phyloP scores from a whole-genome alignment of 1,140 invertebrate genomes.

The Polypedilum vanderplanki region DNA sequence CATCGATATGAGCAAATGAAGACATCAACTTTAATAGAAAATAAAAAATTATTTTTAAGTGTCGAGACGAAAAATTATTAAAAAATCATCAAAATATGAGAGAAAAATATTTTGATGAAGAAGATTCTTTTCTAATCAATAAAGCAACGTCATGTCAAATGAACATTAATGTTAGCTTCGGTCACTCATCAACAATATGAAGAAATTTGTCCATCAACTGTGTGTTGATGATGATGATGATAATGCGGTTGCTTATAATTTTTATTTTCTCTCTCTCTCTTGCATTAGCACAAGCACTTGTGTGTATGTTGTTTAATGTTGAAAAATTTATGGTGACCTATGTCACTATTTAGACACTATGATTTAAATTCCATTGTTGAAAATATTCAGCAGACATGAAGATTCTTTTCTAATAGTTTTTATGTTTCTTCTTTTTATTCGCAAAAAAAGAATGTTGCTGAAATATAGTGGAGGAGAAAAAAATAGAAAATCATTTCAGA shows the following conservation, averaged over 20 bases:
- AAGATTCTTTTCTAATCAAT: not conserved
- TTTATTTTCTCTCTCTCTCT: not conserved
- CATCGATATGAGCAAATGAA: not conserved
- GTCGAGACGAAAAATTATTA: not conserved
- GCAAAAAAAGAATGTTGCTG: not conserved
- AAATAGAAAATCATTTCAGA: not conserved
- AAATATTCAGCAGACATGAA: not conserved
- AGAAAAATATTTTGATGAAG: not conserved
- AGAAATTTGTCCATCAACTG: not conserved
- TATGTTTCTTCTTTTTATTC: not conserved
- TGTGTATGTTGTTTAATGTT: not conserved
- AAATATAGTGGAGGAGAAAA: not conserved
- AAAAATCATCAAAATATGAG: not conserved
- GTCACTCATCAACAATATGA: conserved; percentile 8
- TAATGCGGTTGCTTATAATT: not conserved
- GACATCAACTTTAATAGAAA: not conserved
- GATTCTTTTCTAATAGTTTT: not conserved
- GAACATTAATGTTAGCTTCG: not conserved
- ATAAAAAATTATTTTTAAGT: conserved; percentile 1
- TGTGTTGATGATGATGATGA: conserved; percentile 6
- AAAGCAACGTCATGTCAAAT: conserved; percentile 4
- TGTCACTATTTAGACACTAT: conserved; percentile 15
- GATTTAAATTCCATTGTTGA: conserved; percentile 6
- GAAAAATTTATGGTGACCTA: not conserved
- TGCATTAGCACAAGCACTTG: not conserved